Base-by-base conservation (phyloP, 2,888 invertebrate genomes). In the Tillus elongatus region DNA sequence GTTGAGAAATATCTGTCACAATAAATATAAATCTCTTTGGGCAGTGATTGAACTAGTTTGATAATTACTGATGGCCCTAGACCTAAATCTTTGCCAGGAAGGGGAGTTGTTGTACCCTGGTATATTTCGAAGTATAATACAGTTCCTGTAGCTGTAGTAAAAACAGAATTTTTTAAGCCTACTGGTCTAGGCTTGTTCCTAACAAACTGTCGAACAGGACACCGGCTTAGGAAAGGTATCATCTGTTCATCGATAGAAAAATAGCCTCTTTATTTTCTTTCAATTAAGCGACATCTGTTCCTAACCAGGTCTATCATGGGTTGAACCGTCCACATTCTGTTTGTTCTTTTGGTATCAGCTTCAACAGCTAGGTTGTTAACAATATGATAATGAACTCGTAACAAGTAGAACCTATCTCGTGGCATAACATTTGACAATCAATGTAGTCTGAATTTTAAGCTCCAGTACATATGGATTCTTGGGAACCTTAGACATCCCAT, bases 101-200 rank as follows among this genome's bases (percentile, higher is more conserved):
- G 35, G 26, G 41, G 39, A 1, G 47, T 49, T 8, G 42, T 44
- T n/a, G 35, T 27, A 4, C 51, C 55, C 38, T 52, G 49, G 39
- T 53, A 56, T n/a, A 55, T 40, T 44, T 50, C 50, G 33, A 54
- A 57, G 37, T 53, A 50, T 4, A 53, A 14, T 30, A 49, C 41
- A n/a, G 45, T 35, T 12, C 51, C 50, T 33, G 32, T 29, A 10
- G 31, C 13, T 8, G 49, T 45, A 10, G 61, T 57, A 2, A 56
- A 35, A 4, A 61, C 54, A 41, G 55, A 59, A 39, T 57, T 60
- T 46, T 62, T 62, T 12, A 62, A 42, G 2, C 58, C 59, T 14
- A 45, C 49, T 11, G 57, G 53, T 12, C 53, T 42, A 10, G 57
- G 60, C 40, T 57, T 57, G 39, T 51, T 54, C 39, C 46, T 47